Evolutionary conservation across 2,888 invertebrate genomes (phyloP), one percentile per base, ranked within the genome.

Genomic region (Synanthedon myopaeformis): DNA sequence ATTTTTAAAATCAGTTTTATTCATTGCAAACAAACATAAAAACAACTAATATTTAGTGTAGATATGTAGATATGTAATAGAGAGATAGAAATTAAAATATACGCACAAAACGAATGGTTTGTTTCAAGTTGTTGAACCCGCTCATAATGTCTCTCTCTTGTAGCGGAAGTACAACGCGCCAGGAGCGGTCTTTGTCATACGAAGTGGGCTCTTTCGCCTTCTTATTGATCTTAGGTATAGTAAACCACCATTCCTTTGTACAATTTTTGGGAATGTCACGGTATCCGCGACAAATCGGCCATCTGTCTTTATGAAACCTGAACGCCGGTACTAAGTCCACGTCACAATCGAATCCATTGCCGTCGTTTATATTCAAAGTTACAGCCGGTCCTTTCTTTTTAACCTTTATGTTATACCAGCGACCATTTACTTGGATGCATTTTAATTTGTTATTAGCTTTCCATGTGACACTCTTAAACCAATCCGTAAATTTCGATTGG

Each of bases 261-360:
- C 78, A 79, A 0, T 60, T 61, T 19, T 8, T 35, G 1, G 72
- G 73, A 3, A 79, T 76, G 2, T 56, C 41, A 0, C 76, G 66
- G 53, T 71, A 66, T 42, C 65, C 62, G 8, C 54, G 65, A 14
- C 64, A 63, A 8, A 72, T 60, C 1, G 87, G 84, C 83, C 89
- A 89, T 1, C 84, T 75, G 0, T 63, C 61, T 55, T 78, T 77
- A 0, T 77, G 74, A 56, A 90, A 88, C 65, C 80, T 79, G 19
- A 90, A 61, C 4, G 85, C 85, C 0, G 90, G 90, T 6, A 89
- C 90, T 45, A 90, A 61, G 61, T 90, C 90, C 0, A 90, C 78
- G 53, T 82, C 77, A 61, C 91, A 64, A 17, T 64, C 65, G 54
- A 83, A 77, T 6, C 71, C 64, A 17, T 52, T 63, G 0, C 11